A percentile compares a stretch with the other conserved stretches of the same genome.
Evolutionary conservation across 2,113 vertebrate species (phyloP).

Genomic region (Procavia capensis): DNA sequence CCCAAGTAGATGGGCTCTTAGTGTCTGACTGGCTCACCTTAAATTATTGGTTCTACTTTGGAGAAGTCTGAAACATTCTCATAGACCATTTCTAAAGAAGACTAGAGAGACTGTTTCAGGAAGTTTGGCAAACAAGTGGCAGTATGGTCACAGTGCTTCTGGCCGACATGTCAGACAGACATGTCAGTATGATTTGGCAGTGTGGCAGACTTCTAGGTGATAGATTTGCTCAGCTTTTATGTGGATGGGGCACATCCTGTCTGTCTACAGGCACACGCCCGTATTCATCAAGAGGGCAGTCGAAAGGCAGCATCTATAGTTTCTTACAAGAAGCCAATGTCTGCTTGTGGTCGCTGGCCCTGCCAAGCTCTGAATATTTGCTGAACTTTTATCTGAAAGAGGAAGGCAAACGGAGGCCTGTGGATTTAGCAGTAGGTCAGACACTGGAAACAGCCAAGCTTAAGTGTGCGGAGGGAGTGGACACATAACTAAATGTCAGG

Average conservation of each 20-base stretch:
- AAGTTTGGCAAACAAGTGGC: not conserved
- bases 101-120: not conserved
- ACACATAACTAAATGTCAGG: not conserved
- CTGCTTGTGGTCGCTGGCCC: constrained; percentile 60
- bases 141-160: not conserved
- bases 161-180: not conserved
- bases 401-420: not conserved
- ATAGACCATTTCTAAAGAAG: constrained; percentile 42
- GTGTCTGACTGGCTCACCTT: not conserved
- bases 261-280: not conserved
- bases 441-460: not conserved
- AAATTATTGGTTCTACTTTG: not conserved
- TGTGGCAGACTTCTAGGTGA: constrained; percentile 48
- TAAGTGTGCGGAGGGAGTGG: not conserved
- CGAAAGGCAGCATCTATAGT: constrained; percentile 53
- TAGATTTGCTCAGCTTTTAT: not conserved
- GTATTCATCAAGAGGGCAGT: not conserved
- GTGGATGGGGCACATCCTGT: not conserved
- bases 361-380: constrained; percentile 66
- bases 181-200: not conserved
- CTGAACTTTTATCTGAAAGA: constrained; percentile 59
- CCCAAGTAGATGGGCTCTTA: not conserved
- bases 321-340: constrained; percentile 65
- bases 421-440: not conserved
- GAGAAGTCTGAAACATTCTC: not conserved